Percentiles rank a stretch among this genome's conserved stretches.
Conservation (phyloP, 2,113 vertebrate genomes). For the Tragelaphus imberbis region DNA sequence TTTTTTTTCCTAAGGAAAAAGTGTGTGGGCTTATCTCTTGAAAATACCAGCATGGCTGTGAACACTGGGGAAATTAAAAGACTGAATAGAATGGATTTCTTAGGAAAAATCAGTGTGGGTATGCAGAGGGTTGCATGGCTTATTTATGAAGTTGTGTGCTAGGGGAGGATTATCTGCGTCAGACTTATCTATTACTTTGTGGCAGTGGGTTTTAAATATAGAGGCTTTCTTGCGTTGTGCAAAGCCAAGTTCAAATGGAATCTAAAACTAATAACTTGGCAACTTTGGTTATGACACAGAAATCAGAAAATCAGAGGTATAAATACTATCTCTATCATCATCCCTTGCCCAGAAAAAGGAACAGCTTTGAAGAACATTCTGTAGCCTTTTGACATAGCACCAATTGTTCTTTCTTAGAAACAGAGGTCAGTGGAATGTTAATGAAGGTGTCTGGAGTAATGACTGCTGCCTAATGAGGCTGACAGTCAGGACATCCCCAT, state of each 20-base stretch:
- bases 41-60: constrained; percentile 60
- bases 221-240: constrained; percentile 43
- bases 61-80: constrained; percentile 74
- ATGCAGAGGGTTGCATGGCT: background rate
- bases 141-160: constrained; percentile 61
- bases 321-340: background rate
- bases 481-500: no score
- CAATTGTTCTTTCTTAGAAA: background rate
- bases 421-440: background rate
- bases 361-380: background rate
- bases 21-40: constrained; percentile 67
- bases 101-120: constrained; percentile 34
- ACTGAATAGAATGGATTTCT: constrained; percentile 51
- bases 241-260: constrained; percentile 46
- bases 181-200: constrained; percentile 31
- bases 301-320: constrained; percentile 32
- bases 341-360: background rate
- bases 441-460: background rate
- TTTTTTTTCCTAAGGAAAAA: background rate
- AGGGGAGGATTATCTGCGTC: constrained; percentile 53
- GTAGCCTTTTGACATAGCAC: background rate
- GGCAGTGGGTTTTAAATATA: constrained; percentile 24
- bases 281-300: constrained; percentile 11
- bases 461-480: background rate
- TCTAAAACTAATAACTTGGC: constrained; percentile 23